Conservation (phyloP, 2,797 vertebrate genomes). For the Poeciliopsis turneri region DNA sequence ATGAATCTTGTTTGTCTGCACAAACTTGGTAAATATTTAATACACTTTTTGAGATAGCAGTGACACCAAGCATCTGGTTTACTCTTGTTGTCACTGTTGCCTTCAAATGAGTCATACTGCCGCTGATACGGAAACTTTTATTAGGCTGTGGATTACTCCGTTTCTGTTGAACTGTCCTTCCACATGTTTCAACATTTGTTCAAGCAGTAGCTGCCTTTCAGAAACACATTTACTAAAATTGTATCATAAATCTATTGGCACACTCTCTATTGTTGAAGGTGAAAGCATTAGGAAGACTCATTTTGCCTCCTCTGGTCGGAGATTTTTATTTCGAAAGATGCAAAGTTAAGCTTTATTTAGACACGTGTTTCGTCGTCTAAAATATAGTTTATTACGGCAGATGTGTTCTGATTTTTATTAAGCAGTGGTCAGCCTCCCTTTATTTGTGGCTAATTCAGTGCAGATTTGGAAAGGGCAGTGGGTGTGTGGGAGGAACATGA, state of each 20-base stretch:
- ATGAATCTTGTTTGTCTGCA: not conserved
- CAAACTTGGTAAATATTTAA: not conserved
- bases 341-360: not conserved
- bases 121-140: not conserved
- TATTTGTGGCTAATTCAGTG: constrained; percentile 19
- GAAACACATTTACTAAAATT: not conserved
- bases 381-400: not conserved
- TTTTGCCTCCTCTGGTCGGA: not conserved
- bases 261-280: not conserved
- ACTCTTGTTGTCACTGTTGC: not conserved
- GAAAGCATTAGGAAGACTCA: not conserved
- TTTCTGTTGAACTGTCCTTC: not conserved
- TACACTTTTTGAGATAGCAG: constrained; percentile 16
- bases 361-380: not conserved
- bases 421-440: not conserved
- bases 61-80: constrained; percentile 4
- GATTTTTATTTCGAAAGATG: not conserved
- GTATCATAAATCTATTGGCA: not conserved
- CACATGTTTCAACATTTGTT: not conserved
- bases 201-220: not conserved
- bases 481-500: not conserved
- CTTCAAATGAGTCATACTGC: not conserved
- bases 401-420: constrained; percentile 16
- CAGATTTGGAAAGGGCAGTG: constrained; percentile 2
- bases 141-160: not conserved